Conservation (phyloP, 2,797 vertebrate species). For the Argya squamiceps region DNA sequence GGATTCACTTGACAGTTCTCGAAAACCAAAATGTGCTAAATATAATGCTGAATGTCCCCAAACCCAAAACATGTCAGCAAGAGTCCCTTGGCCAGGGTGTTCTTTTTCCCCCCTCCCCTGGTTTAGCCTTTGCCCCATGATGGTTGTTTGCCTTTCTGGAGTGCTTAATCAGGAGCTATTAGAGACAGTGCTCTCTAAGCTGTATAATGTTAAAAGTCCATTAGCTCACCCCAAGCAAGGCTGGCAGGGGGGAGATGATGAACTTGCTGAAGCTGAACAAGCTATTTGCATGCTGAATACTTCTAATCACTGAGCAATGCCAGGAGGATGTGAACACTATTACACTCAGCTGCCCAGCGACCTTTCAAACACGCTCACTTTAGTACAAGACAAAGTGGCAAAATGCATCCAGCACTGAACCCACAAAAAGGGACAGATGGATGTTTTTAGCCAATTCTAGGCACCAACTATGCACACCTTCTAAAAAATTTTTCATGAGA, state of each 20-base stretch:
- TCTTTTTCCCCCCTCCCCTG: background rate
- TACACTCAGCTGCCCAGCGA: background rate
- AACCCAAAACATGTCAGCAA: background rate
- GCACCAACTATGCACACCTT: background rate
- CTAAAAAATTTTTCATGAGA: background rate
- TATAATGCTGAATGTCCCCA: background rate
- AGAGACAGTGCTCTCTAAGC: background rate
- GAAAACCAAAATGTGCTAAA: constrained; percentile 11
- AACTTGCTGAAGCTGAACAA: constrained; percentile 42
- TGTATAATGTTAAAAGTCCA: constrained; percentile 38
- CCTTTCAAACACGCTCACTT: background rate
- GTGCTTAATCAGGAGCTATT: constrained; percentile 45
- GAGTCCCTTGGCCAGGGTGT: background rate
- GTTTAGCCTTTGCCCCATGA: background rate
- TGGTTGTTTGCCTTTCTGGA: constrained; percentile 17
- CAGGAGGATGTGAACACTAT: background rate
- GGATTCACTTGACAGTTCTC: background rate
- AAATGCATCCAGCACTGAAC: background rate
- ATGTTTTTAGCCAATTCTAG: background rate
- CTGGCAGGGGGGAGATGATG: constrained; percentile 46
- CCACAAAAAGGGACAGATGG: background rate
- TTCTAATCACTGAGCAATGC: constrained; percentile 14
- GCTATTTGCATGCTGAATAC: constrained; percentile 38
- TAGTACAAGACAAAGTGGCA: background rate
- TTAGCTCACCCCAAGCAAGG: constrained; percentile 52